phyloP scores from a whole-genome alignment of 1,140 invertebrate genomes.

The Bombus ignitus region DNA sequence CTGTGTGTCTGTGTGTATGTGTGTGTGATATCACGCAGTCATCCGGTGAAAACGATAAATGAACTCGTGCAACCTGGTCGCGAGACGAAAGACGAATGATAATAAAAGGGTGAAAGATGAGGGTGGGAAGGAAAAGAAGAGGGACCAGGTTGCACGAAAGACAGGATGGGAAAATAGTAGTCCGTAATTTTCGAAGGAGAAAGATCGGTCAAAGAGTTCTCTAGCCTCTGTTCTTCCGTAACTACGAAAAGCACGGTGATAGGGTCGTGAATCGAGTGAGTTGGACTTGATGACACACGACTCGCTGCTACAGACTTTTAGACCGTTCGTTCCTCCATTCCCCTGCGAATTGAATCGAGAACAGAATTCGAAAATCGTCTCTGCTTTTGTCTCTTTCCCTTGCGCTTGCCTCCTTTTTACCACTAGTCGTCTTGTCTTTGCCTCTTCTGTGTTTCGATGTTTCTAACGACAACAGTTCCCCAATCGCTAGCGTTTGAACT shows the following conservation, averaged over 20 bases:
- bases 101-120: constrained; percentile 29
- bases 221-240: constrained; percentile 40
- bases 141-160: not conserved
- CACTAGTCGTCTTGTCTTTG: not conserved
- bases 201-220: constrained; percentile 50
- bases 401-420: no score
- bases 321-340: constrained; percentile 1
- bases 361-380: constrained; percentile 48
- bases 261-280: constrained; percentile 45
- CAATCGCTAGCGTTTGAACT: not conserved
- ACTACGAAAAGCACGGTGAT: constrained; percentile 43
- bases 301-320: constrained; percentile 24
- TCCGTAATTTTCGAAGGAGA: constrained; percentile 48
- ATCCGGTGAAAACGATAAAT: constrained; percentile 3
- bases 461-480: not conserved
- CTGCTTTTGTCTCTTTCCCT: not conserved
- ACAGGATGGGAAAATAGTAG: constrained; percentile 40
- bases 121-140: not conserved
- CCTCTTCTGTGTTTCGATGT: not conserved
- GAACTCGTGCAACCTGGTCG: not conserved
- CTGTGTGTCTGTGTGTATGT: no score
- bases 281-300: constrained; percentile 51
- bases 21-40: not conserved
- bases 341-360: constrained; percentile 38
- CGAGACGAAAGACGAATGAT: constrained; percentile 29